Conservation (phyloP, 2,797 vertebrate genomes). For the Alauda arvensis region DNA sequence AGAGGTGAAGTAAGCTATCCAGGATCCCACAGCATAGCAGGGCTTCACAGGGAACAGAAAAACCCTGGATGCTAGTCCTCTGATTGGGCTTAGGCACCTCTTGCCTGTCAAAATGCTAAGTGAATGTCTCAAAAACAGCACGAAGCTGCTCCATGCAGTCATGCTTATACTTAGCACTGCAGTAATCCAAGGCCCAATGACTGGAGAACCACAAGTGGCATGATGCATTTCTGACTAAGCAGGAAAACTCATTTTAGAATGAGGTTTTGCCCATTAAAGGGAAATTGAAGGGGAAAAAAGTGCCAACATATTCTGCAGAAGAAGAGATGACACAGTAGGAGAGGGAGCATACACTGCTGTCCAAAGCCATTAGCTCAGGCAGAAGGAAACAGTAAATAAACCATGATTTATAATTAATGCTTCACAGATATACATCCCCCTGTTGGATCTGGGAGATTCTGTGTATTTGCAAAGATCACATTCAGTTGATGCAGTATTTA, state of each 20-base stretch:
- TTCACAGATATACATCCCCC: neutral
- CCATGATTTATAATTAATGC: constrained; percentile 37
- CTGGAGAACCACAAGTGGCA: constrained; percentile 21
- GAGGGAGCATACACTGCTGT: neutral
- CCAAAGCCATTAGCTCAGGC: constrained; percentile 9
- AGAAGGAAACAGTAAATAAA: constrained; percentile 35
- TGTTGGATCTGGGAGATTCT: neutral
- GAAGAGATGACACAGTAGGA: neutral
- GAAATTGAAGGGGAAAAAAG: neutral
- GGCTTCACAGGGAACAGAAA: neutral
- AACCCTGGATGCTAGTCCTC: neutral
- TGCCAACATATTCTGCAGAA: constrained; percentile 3
- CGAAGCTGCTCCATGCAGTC: constrained; percentile 9
- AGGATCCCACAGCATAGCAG: neutral
- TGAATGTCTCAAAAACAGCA: constrained; percentile 9
- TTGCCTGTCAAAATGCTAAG: constrained; percentile 28
- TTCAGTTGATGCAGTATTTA: neutral
- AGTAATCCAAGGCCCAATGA: constrained; percentile 29
- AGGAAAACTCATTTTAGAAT: constrained; percentile 43
- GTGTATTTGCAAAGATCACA: neutral
- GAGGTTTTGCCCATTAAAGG: constrained; percentile 27
- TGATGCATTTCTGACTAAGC: constrained; percentile 51
- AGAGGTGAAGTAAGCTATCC: neutral
- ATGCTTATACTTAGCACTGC: constrained; percentile 42
- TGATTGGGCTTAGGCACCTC: neutral